Evolutionary conservation across 2,797 vertebrate genomes (phyloP).

Genomic region (Typhlichthys subterraneus): DNA sequence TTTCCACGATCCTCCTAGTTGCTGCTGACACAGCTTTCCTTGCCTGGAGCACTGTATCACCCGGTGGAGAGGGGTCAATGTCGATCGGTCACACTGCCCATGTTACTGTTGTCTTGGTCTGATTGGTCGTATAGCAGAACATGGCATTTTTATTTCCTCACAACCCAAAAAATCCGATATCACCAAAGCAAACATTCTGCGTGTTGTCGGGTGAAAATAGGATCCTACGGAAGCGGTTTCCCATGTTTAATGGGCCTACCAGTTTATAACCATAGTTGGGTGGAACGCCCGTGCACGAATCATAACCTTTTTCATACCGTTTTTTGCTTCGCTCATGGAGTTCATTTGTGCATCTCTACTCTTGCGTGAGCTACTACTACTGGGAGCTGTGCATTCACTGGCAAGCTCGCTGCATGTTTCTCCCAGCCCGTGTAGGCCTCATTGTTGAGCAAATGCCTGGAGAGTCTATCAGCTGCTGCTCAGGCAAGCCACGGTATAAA

Average conservation of each 20-base stretch:
- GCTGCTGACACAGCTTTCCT: slow-evolving; percentile 77
- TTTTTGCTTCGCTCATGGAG: slow-evolving; percentile 15
- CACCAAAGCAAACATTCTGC: neutral
- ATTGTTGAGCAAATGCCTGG: slow-evolving; percentile 3
- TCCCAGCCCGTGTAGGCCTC: slow-evolving; percentile 10
- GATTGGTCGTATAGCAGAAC: neutral
- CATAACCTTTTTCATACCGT: neutral
- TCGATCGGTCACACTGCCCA: slow-evolving; percentile 17
- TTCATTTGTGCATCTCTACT: too few species aligned
- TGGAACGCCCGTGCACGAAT: slow-evolving; percentile 1
- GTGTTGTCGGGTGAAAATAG: neutral
- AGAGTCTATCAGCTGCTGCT: slow-evolving; percentile 22
- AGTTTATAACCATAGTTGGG: neutral
- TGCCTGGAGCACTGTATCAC: slow-evolving; percentile 50
- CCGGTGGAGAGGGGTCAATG: slow-evolving; percentile 39
- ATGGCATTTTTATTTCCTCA: neutral
- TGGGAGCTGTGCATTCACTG: too few species aligned
- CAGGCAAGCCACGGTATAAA: too few species aligned
- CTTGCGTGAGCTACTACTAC: too few species aligned
- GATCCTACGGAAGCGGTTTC: neutral
- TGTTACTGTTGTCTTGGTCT: slow-evolving; percentile 12
- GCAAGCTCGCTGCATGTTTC: neutral
- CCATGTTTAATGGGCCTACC: neutral
- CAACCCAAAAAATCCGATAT: neutral
- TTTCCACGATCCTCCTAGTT: slow-evolving; percentile 68